Evolutionary conservation across 2,113 vertebrate species (phyloP).

Genomic region (Tringa solitaria): DNA sequence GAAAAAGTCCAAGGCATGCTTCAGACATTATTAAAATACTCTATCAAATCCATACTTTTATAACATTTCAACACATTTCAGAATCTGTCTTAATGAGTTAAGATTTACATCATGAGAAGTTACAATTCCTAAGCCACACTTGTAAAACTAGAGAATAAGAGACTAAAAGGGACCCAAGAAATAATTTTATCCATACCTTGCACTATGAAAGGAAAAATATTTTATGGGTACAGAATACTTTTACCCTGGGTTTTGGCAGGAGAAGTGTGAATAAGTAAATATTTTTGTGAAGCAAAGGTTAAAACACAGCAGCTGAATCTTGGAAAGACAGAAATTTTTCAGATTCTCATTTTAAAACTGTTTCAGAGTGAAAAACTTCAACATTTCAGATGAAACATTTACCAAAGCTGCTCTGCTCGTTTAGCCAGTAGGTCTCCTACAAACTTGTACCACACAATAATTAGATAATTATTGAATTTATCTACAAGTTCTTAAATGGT

Average conservation of each 20-base stretch:
- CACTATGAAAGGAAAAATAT: neutral
- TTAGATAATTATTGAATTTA: neutral
- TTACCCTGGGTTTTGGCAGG: neutral
- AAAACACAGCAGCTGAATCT: neutral
- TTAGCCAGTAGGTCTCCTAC: neutral
- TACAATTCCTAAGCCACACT: neutral
- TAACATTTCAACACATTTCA: neutral
- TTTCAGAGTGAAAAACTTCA: neutral
- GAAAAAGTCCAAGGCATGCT: neutral
- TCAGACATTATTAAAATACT: neutral
- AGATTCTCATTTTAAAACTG: neutral
- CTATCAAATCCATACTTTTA: neutral
- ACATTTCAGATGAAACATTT: neutral
- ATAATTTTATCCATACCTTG: neutral
- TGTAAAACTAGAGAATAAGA: neutral
- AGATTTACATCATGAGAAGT: neutral
- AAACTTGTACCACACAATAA: neutral
- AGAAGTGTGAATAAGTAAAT: neutral
- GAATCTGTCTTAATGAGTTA: neutral
- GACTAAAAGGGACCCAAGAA: neutral
- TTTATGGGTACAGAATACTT: neutral
- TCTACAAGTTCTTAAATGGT: neutral
- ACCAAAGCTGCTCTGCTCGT: neutral
- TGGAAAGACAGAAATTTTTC: neutral
- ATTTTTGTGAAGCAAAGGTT: neutral